Conservation (phyloP, 2,888 invertebrate species). For the Cantharis nigra region DNA sequence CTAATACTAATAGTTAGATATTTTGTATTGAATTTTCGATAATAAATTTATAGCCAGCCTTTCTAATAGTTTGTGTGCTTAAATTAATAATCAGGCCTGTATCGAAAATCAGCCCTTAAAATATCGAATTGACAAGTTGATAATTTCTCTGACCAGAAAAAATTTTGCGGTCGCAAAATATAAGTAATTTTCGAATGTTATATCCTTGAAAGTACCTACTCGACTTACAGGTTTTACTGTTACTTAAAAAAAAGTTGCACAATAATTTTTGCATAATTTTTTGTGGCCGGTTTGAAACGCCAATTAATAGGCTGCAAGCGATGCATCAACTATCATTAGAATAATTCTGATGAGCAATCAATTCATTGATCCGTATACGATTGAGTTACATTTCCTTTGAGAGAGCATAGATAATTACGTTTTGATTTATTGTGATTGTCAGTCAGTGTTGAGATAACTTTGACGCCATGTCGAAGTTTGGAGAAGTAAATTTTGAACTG, state of each 20-base stretch:
- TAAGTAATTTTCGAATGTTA: background rate
- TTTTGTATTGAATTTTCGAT: background rate
- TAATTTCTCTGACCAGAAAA: background rate
- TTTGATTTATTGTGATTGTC: constrained; percentile 18
- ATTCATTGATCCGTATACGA: constrained; percentile 7
- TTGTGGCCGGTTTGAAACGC: background rate
- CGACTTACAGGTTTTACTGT: background rate
- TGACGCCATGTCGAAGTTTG: background rate
- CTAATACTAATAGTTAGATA: background rate
- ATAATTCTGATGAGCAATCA: constrained; percentile 19
- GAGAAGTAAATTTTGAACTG: background rate
- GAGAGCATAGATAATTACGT: constrained; percentile 14
- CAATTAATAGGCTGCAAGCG: background rate
- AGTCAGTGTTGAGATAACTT: background rate
- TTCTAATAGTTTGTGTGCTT: background rate
- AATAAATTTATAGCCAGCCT: background rate
- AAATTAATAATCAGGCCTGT: no score
- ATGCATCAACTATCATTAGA: background rate
- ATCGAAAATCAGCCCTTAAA: no score
- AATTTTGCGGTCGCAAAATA: background rate
- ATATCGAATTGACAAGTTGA: background rate
- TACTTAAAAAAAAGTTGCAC: background rate
- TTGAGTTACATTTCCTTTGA: constrained; percentile 5
- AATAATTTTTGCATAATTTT: background rate
- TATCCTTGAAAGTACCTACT: background rate